These are phyloP conservation scores for Hydrochoerus hydrochaeris DNA, from an alignment of 2,113 vertebrate genomes.

Conservation along the genomic window DNA sequence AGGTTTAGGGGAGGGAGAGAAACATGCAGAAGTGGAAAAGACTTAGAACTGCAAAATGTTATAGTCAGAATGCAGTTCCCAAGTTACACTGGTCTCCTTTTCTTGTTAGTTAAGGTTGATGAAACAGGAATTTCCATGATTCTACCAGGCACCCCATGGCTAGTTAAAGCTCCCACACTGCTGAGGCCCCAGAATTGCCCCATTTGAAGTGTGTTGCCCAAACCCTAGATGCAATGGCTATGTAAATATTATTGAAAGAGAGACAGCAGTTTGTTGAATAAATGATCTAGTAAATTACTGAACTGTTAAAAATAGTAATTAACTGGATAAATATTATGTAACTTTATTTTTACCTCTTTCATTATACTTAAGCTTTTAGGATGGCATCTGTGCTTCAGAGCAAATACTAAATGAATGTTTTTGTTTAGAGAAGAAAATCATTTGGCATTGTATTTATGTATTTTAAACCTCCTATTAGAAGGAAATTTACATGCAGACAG, in stretches of 20 bases:
- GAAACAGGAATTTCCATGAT: background rate
- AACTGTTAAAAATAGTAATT: constrained; percentile 7
- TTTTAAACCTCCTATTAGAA: background rate
- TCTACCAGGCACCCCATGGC: background rate
- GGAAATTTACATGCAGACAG: background rate
- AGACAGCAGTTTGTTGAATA: background rate
- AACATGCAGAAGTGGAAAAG: background rate
- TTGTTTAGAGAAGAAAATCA: constrained; percentile 44
- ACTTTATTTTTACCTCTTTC: background rate
- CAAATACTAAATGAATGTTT: background rate
- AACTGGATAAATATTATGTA: background rate
- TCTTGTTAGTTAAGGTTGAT: background rate
- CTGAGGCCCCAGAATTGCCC: background rate
- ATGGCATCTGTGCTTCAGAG: background rate
- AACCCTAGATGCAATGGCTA: background rate
- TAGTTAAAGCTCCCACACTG: background rate
- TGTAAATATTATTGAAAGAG: background rate
- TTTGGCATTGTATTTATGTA: background rate
- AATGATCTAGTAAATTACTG: constrained; percentile 3
- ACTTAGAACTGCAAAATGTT: background rate
- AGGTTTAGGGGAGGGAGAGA: background rate
- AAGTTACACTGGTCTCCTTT: background rate
- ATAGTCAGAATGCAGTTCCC: background rate
- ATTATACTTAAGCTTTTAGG: background rate
- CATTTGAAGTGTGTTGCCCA: background rate